Conservation (phyloP, 1,140 invertebrate species). For the Melitaea cinxia region DNA sequence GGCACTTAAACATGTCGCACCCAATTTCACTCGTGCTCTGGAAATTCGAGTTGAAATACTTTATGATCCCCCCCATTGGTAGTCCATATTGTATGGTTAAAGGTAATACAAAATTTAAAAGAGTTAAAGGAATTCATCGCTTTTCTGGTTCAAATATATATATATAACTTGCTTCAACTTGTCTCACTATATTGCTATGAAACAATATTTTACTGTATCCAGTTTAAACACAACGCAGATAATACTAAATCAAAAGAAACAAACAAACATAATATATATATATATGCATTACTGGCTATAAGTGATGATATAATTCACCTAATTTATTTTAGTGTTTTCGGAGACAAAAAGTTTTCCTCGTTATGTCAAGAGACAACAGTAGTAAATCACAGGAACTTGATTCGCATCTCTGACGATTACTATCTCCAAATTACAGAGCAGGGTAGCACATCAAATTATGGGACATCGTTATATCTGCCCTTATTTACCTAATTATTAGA, state of each 20-base stretch:
- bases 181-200: not conserved
- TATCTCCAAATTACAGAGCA: slow-evolving; percentile 66
- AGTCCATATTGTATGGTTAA: slow-evolving; percentile 21
- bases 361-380: slow-evolving; percentile 66
- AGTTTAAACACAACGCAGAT: not conserved
- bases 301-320: slow-evolving; percentile 57
- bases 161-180: no score
- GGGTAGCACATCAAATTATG: slow-evolving; percentile 52
- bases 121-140: not conserved
- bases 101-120: no score
- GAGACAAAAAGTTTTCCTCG: slow-evolving; percentile 68
- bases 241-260: not conserved
- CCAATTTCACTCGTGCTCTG: slow-evolving; percentile 28
- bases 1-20: slow-evolving; percentile 45
- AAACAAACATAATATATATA: not conserved
- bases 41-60: slow-evolving; percentile 25
- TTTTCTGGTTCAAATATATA: no score
- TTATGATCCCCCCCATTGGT: slow-evolving; percentile 19
- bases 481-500: slow-evolving; percentile 13
- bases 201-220: not conserved
- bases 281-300: slow-evolving; percentile 17
- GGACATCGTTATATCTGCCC: slow-evolving; percentile 41
- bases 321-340: slow-evolving; percentile 59
- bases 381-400: slow-evolving; percentile 64
- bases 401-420: slow-evolving; percentile 64